phyloP scores from a whole-genome alignment of 1,140 invertebrate species.

The Chlorops oryzae region DNA sequence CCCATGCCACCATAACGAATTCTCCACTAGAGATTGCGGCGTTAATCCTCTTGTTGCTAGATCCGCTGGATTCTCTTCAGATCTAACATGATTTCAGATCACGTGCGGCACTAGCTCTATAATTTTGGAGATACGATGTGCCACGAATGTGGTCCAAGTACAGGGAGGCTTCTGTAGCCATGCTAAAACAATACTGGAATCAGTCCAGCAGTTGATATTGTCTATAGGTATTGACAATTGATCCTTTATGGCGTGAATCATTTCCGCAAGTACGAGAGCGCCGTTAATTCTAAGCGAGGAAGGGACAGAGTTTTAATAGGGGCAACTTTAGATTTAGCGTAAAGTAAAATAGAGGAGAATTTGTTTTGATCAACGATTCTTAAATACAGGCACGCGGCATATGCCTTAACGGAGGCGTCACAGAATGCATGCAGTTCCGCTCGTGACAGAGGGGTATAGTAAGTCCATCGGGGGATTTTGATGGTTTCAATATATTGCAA shows the following conservation, averaged over 20 bases:
- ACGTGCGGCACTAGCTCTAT: not conserved
- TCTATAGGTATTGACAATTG: not conserved
- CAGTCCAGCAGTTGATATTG: not conserved
- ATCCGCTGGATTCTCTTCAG: not conserved
- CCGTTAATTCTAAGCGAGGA: too few relatives aligned
- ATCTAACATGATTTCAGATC: not conserved
- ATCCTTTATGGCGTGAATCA: not conserved
- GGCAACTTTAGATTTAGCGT: not conserved
- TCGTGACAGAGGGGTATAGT: too few relatives aligned
- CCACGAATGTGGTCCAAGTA: not conserved
- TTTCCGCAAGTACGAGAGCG: not conserved
- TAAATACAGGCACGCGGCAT: too few relatives aligned
- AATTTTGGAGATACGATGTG: not conserved
- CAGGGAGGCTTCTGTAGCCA: not conserved
- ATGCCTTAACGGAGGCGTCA: too few relatives aligned
- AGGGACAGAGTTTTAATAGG: not conserved
- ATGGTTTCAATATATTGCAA: too few relatives aligned
- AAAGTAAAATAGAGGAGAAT: too few relatives aligned
- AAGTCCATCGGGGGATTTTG: too few relatives aligned
- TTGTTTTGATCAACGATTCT: too few relatives aligned
- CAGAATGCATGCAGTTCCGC: too few relatives aligned
- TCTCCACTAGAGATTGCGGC: too few relatives aligned
- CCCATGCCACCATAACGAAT: too few relatives aligned
- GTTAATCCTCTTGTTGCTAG: too few relatives aligned
- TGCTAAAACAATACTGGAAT: not conserved